Conservation (phyloP, 2,888 invertebrate genomes). For the Rhagophthalmus giganteus region DNA sequence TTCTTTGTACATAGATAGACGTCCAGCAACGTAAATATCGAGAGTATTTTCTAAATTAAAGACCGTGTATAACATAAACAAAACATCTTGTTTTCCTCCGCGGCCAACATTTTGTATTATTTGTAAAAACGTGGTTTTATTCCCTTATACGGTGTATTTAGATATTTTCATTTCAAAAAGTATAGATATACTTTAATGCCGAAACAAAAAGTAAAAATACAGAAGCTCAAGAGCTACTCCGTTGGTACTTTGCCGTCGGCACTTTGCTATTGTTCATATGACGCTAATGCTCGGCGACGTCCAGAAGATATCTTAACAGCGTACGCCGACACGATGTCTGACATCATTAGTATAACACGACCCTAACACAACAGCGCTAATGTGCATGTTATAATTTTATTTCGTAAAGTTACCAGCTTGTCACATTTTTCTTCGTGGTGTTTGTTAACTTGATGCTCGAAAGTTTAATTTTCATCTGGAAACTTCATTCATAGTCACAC, state of each 20-base stretch:
- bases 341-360: constrained; percentile 39
- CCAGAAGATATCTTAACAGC: constrained; percentile 36
- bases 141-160: too few relatives aligned
- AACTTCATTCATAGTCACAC: too few relatives aligned
- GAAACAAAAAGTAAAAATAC: not conserved
- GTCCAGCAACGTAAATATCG: too few relatives aligned
- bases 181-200: not conserved
- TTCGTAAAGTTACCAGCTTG: constrained; percentile 25
- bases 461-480: constrained; percentile 17
- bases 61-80: not conserved
- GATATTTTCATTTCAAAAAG: not conserved
- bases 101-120: too few relatives aligned
- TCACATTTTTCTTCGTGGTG: constrained; percentile 9
- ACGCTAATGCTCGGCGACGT: constrained; percentile 38
- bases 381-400: constrained; percentile 45
- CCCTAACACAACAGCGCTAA: constrained; percentile 36
- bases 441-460: constrained; percentile 9
- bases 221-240: not conserved
- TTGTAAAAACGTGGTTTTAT: too few relatives aligned
- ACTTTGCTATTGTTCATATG: constrained; percentile 35
- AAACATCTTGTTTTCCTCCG: not conserved
- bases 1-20: too few relatives aligned
- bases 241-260: constrained; percentile 16
- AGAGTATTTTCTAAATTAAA: too few relatives aligned
- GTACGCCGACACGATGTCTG: constrained; percentile 36